Evolutionary conservation across 1,140 invertebrate species (phyloP).

Genomic region (Lepidostoma basale): DNA sequence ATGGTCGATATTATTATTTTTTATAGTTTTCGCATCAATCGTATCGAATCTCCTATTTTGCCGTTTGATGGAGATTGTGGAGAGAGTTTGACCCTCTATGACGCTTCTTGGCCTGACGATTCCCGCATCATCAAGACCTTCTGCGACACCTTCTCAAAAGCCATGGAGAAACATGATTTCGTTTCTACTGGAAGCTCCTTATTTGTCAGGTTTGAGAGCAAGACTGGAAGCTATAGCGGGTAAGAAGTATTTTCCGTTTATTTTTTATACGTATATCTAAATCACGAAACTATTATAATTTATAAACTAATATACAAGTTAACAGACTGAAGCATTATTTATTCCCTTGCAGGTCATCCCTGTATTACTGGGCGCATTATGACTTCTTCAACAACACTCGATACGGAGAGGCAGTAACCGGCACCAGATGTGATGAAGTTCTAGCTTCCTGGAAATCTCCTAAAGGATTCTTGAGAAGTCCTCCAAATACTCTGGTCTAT

Average conservation of each 20-base stretch:
- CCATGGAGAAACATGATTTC: conserved; percentile 91
- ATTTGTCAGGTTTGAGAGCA: conserved; percentile 87
- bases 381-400: conserved; percentile 91
- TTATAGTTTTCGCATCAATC: conserved; percentile 83
- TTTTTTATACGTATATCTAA: too few relatives aligned
- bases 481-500: conserved; percentile 84
- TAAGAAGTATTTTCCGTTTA: conserved; percentile 57
- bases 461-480: conserved; percentile 75
- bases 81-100: conserved; percentile 86
- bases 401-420: conserved; percentile 77
- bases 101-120: conserved; percentile 83
- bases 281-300: too few relatives aligned
- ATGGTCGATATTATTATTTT: too few relatives aligned
- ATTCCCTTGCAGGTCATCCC: conserved; percentile 64
- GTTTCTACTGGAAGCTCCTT: conserved; percentile 84
- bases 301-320: too few relatives aligned
- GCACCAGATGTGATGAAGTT: conserved; percentile 83
- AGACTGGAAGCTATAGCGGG: conserved; percentile 88
- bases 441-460: conserved; percentile 79
- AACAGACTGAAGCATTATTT: conserved; percentile 20
- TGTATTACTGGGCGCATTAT: conserved; percentile 92
- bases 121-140: conserved; percentile 89
- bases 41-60: conserved; percentile 86
- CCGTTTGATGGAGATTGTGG: conserved; percentile 86
- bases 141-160: conserved; percentile 88